Evolutionary conservation across 2,113 vertebrate species (phyloP), one percentile per base, ranked within the genome.

Genomic region (Circaetus cinerascens): DNA sequence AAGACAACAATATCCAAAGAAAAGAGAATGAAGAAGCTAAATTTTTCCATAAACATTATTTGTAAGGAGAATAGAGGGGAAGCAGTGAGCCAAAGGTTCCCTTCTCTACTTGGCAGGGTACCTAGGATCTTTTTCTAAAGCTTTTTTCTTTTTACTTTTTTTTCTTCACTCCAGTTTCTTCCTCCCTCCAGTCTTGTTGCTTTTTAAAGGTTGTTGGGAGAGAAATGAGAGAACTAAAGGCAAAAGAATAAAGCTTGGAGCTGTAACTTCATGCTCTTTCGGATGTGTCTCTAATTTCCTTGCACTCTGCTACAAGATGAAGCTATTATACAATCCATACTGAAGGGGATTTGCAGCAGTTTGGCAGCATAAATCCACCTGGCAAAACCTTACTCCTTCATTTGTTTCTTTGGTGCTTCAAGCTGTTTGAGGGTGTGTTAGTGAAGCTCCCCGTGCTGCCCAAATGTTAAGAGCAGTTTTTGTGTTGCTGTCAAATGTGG

Each of bases 251-350:
- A 91, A 84, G 26, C 80, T 84, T 81, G 73, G 68, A 91, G 76
- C 84, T 94, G 41, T 86, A 91, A 86, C 60, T 89, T 94, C 41
- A 36, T 60, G 68, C 43, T 78, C 30, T 32, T 87, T 96, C n/a
- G 81, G 45, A 77, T 50, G 26, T 66, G 63, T 93, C 43, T 91
- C 9, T 75, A 64, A 83, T 90, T 95, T 91, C 86, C 87, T 83
- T 88, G 82, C 79, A 48, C 59, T 83, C 45, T 74, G 30, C 59
- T 92, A 12, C 13, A 45, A 93, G 82, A 76, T 72, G 64, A 56
- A 38, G 69, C 45, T 71, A 6, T 55, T n/a, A 38, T 4, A n/a
- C 51, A 45, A 9, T 25, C 38, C 36, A 5, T 27, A 60, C 69
- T 62, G 45, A 66, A 50, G 25, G n/a, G 64, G n/a, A 32, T 81